Evolutionary conservation across 2,797 vertebrate genomes (phyloP), one percentile per base, ranked within the genome.

Genomic region (Anabacerthia variegaticeps): DNA sequence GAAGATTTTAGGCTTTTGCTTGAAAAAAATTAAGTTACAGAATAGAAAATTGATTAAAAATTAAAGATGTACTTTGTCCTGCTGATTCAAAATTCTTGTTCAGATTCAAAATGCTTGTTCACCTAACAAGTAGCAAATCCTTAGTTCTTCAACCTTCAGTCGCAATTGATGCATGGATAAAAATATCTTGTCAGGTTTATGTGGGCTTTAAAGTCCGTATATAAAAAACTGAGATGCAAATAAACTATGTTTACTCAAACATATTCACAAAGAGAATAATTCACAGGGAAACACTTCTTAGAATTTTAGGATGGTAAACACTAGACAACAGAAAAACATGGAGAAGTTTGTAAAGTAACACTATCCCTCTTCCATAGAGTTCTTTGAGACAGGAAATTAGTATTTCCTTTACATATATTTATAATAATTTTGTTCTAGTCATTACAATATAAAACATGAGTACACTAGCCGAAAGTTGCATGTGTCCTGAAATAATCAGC

Each of bases 261-360:
- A 37, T 21, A 49, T 21, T 58, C n/a, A 58, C 48, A 78, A 67
- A 75, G 24, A 83, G 21, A 22, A 68, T 76, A n/a, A 52, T 22
- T 54, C 12, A 65, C 13, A 32, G 12, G 46, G 22, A 79, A 89
- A 56, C 7, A 16, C 13, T 20, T 55, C 19, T n/a, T 32, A 74
- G n/a, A 12, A 32, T 46, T 85, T 90, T 54, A 77, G 71, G 28
- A 41, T 8, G 3, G 49, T 51, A 32, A 77, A 27, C 1, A 3
- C 26, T 23, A 19, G n/a, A 46, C 3, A 3, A 55, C 18, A 59
- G 22, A 85, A 62, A 4, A 89, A 59, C 0, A 0, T 3, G 3
- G 62, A 52, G 8, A 72, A 55, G 14, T 76, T 14, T 21, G 11
- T 15, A 12, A 66, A 89, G 32, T 16, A 67, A 30, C 22, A 67